These are phyloP conservation scores for Calameuta filiformis DNA, from an alignment of 2,888 invertebrate species.

Conservation along the genomic window DNA sequence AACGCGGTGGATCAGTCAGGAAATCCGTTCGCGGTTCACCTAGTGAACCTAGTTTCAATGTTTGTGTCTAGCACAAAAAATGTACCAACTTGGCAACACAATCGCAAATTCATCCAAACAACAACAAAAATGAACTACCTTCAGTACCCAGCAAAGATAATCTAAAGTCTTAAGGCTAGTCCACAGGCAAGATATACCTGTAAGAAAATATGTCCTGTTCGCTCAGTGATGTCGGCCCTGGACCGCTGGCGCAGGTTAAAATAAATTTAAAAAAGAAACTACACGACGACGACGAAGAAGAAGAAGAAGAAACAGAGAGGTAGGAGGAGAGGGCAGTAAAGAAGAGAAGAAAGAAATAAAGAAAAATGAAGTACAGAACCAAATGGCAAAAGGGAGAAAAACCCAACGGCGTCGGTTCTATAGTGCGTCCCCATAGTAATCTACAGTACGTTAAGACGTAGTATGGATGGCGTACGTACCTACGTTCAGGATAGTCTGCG, in stretches of 20 bases:
- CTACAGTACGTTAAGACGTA: constrained; percentile 33
- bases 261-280: constrained; percentile 24
- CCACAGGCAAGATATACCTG: background rate
- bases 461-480: constrained; percentile 18
- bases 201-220: constrained; percentile 3
- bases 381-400: constrained; percentile 41
- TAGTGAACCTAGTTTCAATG: background rate
- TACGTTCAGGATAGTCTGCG: background rate
- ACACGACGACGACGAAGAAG: background rate
- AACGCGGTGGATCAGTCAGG: background rate
- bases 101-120: background rate
- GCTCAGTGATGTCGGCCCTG: constrained; percentile 6
- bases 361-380: background rate
- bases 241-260: constrained; percentile 25
- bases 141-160: background rate
- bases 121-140: background rate
- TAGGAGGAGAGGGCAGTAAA: constrained; percentile 28
- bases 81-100: background rate
- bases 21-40: background rate
- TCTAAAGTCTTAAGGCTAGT: background rate
- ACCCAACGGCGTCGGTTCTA: constrained; percentile 29
- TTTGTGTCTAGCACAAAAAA: background rate
- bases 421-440: constrained; percentile 28
- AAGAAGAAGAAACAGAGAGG: constrained; percentile 24
- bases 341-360: constrained; percentile 10